These are phyloP conservation scores for Cataglyphis livida DNA, from an alignment of 2,888 invertebrate genomes.

Conservation along the genomic window DNA sequence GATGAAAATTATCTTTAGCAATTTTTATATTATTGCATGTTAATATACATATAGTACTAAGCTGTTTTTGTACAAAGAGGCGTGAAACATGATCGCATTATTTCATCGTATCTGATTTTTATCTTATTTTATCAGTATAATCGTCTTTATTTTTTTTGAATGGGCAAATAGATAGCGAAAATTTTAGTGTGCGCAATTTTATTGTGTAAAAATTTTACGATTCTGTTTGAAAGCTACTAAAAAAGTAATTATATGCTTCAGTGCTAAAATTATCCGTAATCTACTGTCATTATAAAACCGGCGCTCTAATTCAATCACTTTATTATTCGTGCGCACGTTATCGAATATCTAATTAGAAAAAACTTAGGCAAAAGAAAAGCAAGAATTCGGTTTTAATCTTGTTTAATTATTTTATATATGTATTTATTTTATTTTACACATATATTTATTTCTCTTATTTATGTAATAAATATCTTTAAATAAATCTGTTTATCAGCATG, in stretches of 20 bases:
- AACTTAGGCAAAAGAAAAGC: not conserved
- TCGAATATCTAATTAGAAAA: not conserved
- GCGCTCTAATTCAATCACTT: constrained; percentile 8
- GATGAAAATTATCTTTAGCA: not conserved
- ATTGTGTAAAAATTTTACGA: not conserved
- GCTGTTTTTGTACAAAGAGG: not conserved
- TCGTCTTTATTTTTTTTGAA: constrained; percentile 26
- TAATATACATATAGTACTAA: not conserved
- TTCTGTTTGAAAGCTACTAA: constrained; percentile 6
- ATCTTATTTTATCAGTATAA: constrained; percentile 34
- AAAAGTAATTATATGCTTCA: not conserved
- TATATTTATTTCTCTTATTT: constrained; percentile 9
- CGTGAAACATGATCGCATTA: not conserved
- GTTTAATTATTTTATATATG: constrained; percentile 26
- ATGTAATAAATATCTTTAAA: constrained; percentile 41
- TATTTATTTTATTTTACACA: constrained; percentile 9
- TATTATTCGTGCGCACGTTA: not conserved
- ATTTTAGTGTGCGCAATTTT: not conserved
- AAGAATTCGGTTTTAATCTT: constrained; percentile 15
- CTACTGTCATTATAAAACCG: constrained; percentile 24
- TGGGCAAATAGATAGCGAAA: constrained; percentile 11
- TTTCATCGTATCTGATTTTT: constrained; percentile 23
- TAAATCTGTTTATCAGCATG: constrained; percentile 29
- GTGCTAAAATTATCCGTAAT: constrained; percentile 35
- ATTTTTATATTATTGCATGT: constrained; percentile 16